Evolutionary conservation across 2,888 invertebrate genomes (phyloP).

Genomic region (Erebia palarica): DNA sequence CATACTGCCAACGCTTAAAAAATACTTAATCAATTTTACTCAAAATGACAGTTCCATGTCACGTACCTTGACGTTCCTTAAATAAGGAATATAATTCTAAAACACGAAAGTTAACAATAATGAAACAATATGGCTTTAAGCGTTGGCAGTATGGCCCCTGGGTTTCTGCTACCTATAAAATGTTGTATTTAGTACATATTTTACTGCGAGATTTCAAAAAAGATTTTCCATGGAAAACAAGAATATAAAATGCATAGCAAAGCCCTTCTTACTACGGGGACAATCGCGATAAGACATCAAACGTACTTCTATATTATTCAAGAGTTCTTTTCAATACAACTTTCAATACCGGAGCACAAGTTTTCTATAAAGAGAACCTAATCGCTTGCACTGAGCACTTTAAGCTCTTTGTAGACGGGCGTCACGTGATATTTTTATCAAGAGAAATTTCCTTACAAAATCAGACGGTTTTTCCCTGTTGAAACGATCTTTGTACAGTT

Average conservation of each 20-base stretch:
- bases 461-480: constrained; percentile 47
- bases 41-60: no score
- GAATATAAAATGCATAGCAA: neutral
- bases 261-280: neutral
- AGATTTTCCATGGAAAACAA: no score
- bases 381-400: constrained; percentile 14
- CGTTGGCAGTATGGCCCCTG: no score
- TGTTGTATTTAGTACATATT: no score
- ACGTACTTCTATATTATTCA: neutral
- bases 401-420: constrained; percentile 35
- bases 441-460: constrained; percentile 43
- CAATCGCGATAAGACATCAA: neutral
- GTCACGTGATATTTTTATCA: constrained; percentile 50
- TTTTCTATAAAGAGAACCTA: constrained; percentile 25
- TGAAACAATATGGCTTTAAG: no score
- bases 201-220: no score
- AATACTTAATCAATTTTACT: no score
- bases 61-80: no score
- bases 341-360: constrained; percentile 11
- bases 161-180: no score
- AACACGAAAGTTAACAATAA: no score
- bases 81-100: no score
- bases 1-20: no score
- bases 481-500: constrained; percentile 30
- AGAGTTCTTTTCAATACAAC: constrained; percentile 12